Base-by-base conservation (phyloP, 2,797 vertebrate genomes). In the Okamejei kenojei region DNA sequence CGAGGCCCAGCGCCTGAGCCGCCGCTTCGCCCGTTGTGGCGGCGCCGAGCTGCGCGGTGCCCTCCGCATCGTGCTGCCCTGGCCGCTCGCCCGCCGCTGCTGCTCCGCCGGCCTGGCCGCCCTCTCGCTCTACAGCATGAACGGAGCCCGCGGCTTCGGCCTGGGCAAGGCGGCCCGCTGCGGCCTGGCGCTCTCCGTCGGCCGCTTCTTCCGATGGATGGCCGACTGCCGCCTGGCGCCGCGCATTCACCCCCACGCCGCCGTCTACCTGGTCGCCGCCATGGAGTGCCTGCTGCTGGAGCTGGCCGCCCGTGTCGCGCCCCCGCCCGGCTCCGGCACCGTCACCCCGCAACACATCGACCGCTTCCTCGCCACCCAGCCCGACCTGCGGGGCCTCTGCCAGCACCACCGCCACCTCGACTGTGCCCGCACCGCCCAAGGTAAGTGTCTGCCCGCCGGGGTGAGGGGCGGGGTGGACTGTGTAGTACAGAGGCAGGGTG, bases 151-250 rank as follows among this genome's bases (percentile, higher is more conserved):
- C 95, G 97, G 98, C 96, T 98, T 98, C 95, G 96, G 98, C 96
- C 97, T 97, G 68, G 97, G 98, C 90, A 99, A 99, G 96, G 98
- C 98, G 21, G 96, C 95, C 86, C 97, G 98, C 84, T 99, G 98
- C 95, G 98, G 98, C 93, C 98, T 99, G 94, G 95, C 96, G 94
- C 98, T 99, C 95, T 98, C 97, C 93, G 98, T 99, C 95, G 98
- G 98, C 91, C 97, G 96, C 95, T 98, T 99, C 97, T 99, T 99
- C 96, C 97, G 98, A 96, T 99, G 98, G 98, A 99, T 99, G 98
- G 98, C 98, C 94, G 98, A 99, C 95, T 97, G 98, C 96, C 96
- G 97, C 94, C 96, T 99, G 71, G 98, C 98, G 93, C 96, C 97
- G 93, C 96, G 98, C 95, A 96, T 99, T 96, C 98, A 99, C 95